phyloP scores from a whole-genome alignment of 2,113 vertebrate genomes.

The Rhipidura dahli region DNA sequence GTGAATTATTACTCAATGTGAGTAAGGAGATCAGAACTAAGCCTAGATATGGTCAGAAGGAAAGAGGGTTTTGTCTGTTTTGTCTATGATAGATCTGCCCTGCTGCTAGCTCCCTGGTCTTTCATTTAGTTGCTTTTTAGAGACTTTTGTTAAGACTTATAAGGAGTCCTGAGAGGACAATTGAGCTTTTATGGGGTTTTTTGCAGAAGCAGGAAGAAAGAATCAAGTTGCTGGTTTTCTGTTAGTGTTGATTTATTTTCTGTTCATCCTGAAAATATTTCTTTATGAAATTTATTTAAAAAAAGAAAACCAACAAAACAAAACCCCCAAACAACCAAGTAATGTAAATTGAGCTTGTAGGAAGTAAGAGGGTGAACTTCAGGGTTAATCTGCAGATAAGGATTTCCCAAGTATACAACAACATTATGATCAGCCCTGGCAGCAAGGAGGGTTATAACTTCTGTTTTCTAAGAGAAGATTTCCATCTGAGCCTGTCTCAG shows the following conservation, averaged over 20 bases:
- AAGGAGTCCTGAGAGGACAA: constrained; percentile 59
- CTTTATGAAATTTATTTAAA: background rate
- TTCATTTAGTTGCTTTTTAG: constrained; percentile 64
- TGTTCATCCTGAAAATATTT: background rate
- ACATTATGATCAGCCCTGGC: background rate
- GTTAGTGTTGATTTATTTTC: constrained; percentile 22
- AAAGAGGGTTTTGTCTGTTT: constrained; percentile 37
- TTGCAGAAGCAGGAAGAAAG: constrained; percentile 33
- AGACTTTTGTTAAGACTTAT: constrained; percentile 62
- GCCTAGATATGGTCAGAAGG: constrained; percentile 5
- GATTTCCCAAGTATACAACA: background rate
- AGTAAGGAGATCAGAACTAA: constrained; percentile 46
- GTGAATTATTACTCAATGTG: constrained; percentile 22
- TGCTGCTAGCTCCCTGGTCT: constrained; percentile 52
- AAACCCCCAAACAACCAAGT: background rate
- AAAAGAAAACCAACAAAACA: background rate
- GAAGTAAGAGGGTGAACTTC: background rate
- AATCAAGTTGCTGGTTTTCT: constrained; percentile 24
- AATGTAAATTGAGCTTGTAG: background rate
- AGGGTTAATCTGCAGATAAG: background rate
- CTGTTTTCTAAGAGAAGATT: background rate
- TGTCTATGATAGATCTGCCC: constrained; percentile 37
- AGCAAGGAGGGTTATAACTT: background rate
- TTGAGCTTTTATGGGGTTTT: constrained; percentile 48
- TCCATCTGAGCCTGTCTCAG: background rate